Evolutionary conservation across 2,113 vertebrate genomes (phyloP).

Genomic region (Grammomys surdaster): DNA sequence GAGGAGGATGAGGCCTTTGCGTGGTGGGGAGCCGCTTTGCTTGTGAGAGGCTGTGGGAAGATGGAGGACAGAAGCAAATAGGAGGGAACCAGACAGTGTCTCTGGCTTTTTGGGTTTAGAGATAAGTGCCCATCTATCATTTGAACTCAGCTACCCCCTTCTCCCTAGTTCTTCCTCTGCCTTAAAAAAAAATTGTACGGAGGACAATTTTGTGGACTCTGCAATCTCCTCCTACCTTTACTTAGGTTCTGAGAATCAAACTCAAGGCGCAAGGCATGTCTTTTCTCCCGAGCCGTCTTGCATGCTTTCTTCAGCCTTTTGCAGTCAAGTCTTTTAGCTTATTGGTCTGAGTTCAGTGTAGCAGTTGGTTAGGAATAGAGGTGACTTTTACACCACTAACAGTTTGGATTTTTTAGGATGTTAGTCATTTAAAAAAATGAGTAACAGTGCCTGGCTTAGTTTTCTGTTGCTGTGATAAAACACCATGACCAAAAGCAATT

Average conservation of each 20-base stretch:
- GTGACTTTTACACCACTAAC: background rate
- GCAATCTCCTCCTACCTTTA: background rate
- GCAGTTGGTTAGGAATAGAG: slow-evolving; percentile 32
- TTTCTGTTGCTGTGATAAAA: background rate
- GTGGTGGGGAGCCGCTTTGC: no score
- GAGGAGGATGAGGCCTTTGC: background rate
- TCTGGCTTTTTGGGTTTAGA: background rate
- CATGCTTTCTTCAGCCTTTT: slow-evolving; percentile 3
- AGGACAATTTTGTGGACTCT: background rate
- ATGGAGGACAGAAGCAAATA: slow-evolving; percentile 44
- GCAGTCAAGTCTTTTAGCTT: background rate
- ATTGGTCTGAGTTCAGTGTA: slow-evolving; percentile 29
- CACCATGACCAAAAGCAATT: background rate
- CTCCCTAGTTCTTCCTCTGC: background rate
- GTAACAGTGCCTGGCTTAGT: background rate
- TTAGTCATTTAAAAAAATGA: background rate
- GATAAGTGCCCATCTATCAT: background rate
- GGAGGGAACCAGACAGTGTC: background rate
- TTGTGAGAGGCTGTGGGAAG: background rate
- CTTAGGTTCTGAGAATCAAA: background rate
- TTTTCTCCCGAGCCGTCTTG: background rate
- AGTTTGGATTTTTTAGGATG: background rate
- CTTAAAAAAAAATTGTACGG: background rate
- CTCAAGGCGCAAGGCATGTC: background rate
- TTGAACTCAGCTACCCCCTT: background rate